Evolutionary conservation across 2,113 vertebrate species (phyloP).

Genomic region (Monopterus albus): DNA sequence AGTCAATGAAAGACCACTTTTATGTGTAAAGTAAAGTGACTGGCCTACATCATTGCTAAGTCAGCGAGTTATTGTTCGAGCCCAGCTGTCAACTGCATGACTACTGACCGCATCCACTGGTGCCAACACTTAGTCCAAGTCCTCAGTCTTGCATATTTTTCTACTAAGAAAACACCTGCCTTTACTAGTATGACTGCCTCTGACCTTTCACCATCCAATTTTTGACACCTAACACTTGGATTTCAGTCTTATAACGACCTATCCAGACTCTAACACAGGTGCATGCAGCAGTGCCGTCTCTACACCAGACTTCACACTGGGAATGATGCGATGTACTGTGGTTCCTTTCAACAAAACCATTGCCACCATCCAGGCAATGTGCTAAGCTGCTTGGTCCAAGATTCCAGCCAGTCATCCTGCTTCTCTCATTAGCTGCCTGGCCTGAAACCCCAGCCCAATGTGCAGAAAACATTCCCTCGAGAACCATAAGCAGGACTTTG

Average conservation of each 20-base stretch:
- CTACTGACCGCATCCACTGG: background rate
- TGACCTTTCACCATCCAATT: constrained; percentile 2
- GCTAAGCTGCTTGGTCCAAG: constrained; percentile 20
- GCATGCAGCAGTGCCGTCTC: constrained; percentile 30
- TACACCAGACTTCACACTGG: too few species aligned
- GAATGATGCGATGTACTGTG: too few species aligned
- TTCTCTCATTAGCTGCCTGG: constrained; percentile 47
- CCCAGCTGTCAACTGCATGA: background rate
- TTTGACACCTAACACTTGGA: background rate
- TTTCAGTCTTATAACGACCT: background rate
- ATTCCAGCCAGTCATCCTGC: constrained; percentile 51
- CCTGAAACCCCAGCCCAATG: constrained; percentile 19
- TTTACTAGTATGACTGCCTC: background rate
- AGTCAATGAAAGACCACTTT: too few species aligned
- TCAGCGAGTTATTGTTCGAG: background rate
- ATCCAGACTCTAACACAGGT: constrained; percentile 42
- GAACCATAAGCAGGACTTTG: constrained; percentile 13
- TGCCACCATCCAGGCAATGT: constrained; percentile 32
- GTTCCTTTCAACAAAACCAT: constrained; percentile 18
- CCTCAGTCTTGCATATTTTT: background rate
- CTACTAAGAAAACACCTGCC: background rate
- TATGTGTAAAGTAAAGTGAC: too few species aligned
- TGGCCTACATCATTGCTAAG: background rate
- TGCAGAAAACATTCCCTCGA: constrained; percentile 23
- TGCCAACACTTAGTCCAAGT: background rate